A percentile compares a stretch with the other conserved stretches of the same genome.
Conservation (phyloP, 1,140 invertebrate species). For the Parasteatoda tepidariorum region DNA sequence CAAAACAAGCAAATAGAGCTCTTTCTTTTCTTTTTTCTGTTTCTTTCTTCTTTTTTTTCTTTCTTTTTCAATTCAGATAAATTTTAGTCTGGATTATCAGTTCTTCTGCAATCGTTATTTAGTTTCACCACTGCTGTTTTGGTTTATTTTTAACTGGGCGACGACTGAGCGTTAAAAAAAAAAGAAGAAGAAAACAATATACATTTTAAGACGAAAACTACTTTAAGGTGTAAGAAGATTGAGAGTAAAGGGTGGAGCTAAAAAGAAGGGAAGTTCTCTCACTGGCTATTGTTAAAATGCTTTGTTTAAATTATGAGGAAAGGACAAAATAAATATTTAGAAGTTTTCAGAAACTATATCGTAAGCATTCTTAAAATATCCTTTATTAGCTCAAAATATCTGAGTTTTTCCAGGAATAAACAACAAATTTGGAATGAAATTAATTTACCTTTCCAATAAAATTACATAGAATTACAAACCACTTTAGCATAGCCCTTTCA, state of each 20-base stretch:
- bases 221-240: background rate
- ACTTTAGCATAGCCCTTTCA: too few species aligned
- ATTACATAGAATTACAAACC: too few species aligned
- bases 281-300: too few species aligned
- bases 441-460: too few species aligned
- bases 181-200: background rate
- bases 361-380: too few species aligned
- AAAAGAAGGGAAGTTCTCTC: background rate
- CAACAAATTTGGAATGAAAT: too few species aligned
- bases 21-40: background rate
- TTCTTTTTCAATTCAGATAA: background rate
- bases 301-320: too few species aligned
- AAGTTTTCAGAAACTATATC: too few species aligned
- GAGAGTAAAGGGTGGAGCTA: background rate
- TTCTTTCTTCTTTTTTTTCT: background rate
- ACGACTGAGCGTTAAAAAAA: background rate
- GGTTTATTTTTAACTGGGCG: background rate
- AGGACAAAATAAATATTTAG: background rate
- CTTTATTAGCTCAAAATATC: too few species aligned
- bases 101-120: too few species aligned
- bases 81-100: too few species aligned
- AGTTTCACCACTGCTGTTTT: background rate
- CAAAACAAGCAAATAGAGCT: background rate
- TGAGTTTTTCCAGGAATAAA: too few species aligned
- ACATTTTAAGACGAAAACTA: background rate